Percentiles rank a stretch among this genome's conserved stretches.
phyloP scores from a whole-genome alignment of 2,113 vertebrate species.

The Vombatus ursinus region DNA sequence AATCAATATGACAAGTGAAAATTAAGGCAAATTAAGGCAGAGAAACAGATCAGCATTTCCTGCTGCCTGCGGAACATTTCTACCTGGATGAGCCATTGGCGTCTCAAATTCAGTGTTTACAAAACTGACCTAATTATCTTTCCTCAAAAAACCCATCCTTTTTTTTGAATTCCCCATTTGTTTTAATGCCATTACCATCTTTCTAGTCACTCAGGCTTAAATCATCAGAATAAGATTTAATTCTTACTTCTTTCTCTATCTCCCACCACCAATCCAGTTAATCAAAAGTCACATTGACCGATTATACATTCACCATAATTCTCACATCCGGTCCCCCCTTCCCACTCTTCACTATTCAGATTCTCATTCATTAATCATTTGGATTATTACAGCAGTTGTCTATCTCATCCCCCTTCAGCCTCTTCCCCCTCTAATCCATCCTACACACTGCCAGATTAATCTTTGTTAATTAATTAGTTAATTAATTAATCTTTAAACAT shows the following conservation, averaged over 20 bases:
- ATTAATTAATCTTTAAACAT: neutral
- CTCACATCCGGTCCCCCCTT: too few relatives aligned
- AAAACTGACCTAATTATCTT: neutral
- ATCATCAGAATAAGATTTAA: neutral
- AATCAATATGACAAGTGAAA: neutral
- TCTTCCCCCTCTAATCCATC: neutral
- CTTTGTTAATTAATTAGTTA: neutral
- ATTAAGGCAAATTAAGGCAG: neutral
- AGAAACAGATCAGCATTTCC: neutral
- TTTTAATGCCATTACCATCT: neutral
- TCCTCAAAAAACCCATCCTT: neutral
- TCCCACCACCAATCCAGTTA: neutral
- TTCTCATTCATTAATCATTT: too few relatives aligned
- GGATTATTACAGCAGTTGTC: too few relatives aligned
- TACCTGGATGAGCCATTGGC: neutral
- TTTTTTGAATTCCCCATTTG: neutral
- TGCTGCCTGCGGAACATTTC: neutral
- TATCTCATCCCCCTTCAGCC: too few relatives aligned
- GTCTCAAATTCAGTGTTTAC: neutral
- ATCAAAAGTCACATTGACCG: neutral
- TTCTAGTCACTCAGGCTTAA: neutral
- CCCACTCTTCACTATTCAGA: too few relatives aligned
- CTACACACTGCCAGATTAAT: neutral
- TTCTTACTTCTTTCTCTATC: neutral
- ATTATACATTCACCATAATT: neutral